Evolutionary conservation across 2,113 vertebrate species (phyloP).

Genomic region (Plecotus auritus): DNA sequence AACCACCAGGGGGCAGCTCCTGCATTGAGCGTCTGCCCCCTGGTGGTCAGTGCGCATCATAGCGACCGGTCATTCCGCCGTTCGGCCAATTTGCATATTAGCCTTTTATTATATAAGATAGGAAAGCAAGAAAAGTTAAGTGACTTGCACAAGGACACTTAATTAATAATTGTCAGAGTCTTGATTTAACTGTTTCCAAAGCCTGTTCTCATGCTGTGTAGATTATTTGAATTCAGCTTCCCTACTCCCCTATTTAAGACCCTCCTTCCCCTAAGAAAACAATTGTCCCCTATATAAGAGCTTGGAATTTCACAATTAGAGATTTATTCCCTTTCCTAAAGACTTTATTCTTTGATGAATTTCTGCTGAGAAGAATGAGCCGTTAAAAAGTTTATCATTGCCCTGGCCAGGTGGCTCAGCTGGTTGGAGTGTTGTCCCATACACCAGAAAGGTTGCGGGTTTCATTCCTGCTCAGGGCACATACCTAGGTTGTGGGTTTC

Average conservation of each 20-base stretch:
- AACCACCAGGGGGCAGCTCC: no score
- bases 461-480: no score
- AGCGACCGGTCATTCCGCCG: no score
- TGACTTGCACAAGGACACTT: not conserved
- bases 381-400: not conserved
- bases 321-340: not conserved
- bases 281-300: not conserved
- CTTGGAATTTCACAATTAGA: not conserved
- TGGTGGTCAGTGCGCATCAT: no score
- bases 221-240: not conserved
- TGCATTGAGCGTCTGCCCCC: no score
- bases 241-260: not conserved
- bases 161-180: not conserved
- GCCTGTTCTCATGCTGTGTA: not conserved
- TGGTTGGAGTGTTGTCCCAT: no score
- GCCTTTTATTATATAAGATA: no score
- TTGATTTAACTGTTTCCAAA: not conserved
- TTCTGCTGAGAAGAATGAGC: not conserved
- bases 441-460: no score
- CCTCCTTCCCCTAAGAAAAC: not conserved
- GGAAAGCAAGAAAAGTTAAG: not conserved
- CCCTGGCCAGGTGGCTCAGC: not conserved
- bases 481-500: not conserved
- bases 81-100: no score
- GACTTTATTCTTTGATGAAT: not conserved